Conservation (phyloP, 2,888 invertebrate species). For the Drosophila mimetica region DNA sequence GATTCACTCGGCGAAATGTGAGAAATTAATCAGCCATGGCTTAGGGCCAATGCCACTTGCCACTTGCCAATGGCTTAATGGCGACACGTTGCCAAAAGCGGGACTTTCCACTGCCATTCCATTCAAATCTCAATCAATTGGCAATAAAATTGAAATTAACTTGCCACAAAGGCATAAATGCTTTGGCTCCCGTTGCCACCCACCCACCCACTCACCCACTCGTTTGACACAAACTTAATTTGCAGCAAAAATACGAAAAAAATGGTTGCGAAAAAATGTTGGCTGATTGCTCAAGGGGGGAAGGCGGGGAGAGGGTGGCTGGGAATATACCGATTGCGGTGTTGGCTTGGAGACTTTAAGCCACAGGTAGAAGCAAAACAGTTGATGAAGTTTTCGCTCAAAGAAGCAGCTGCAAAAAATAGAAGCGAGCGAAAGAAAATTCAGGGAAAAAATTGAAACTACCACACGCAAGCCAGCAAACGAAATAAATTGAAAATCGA, state of each 20-base stretch:
- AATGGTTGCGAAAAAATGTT: constrained; percentile 40
- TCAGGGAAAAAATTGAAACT: constrained; percentile 30
- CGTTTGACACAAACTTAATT: constrained; percentile 73
- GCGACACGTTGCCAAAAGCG: constrained; percentile 44
- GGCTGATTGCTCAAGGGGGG: constrained; percentile 57
- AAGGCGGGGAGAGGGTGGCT: background rate
- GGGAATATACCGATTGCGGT: constrained; percentile 28
- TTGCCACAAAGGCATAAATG: constrained; percentile 72
- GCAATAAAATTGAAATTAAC: constrained; percentile 81
- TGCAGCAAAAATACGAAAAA: constrained; percentile 59
- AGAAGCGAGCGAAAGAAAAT: constrained; percentile 20
- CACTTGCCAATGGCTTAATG: constrained; percentile 58
- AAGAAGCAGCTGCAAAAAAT: constrained; percentile 36
- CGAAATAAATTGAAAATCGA: constrained; percentile 77
- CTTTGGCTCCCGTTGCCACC: constrained; percentile 16
- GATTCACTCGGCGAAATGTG: constrained; percentile 22
- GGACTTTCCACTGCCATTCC: constrained; percentile 35
- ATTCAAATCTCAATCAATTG: constrained; percentile 78
- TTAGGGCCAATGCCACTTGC: constrained; percentile 54
- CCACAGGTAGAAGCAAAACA: constrained; percentile 73
- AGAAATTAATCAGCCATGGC: constrained; percentile 70
- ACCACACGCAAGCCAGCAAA: constrained; percentile 40
- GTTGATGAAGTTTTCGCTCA: constrained; percentile 73
- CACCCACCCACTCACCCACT: background rate
- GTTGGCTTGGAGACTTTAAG: constrained; percentile 63